phyloP scores from a whole-genome alignment of 2,113 vertebrate genomes.

The Boleophthalmus pectinirostris region DNA sequence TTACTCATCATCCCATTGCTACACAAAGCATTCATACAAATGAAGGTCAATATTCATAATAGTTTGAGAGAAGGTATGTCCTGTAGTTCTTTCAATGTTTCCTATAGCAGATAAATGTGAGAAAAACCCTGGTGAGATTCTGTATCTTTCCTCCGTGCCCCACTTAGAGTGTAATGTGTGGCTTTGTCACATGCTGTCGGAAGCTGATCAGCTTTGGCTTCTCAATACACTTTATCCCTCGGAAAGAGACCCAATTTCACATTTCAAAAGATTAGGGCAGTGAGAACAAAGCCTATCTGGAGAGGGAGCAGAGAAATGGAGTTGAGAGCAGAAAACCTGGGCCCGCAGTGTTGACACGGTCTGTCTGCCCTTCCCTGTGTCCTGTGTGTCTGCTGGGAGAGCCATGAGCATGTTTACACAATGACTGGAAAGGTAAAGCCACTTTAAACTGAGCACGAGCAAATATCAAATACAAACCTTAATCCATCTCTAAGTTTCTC shows the following conservation, averaged over 20 bases:
- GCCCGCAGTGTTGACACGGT: slow-evolving; percentile 69
- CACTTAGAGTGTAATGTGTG: slow-evolving; percentile 66
- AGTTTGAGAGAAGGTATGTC: slow-evolving; percentile 14
- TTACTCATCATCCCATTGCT: neutral
- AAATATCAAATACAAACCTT: slow-evolving; percentile 17
- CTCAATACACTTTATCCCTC: slow-evolving; percentile 62
- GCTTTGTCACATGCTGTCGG: slow-evolving; percentile 65
- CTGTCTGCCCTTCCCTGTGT: slow-evolving; percentile 45
- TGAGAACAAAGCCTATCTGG: slow-evolving; percentile 67
- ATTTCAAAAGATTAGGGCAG: slow-evolving; percentile 66
- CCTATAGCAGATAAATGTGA: slow-evolving; percentile 33
- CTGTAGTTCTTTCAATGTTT: slow-evolving; percentile 30
- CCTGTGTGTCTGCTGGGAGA: slow-evolving; percentile 46
- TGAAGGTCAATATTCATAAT: slow-evolving; percentile 31
- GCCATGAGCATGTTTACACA: slow-evolving; percentile 63
- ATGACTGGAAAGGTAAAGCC: slow-evolving; percentile 28
- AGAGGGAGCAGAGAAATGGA: slow-evolving; percentile 32
- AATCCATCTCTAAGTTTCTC: neutral
- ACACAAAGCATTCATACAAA: slow-evolving; percentile 13
- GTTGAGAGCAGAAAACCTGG: slow-evolving; percentile 49
- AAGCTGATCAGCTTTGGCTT: slow-evolving; percentile 70
- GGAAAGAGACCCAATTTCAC: slow-evolving; percentile 65
- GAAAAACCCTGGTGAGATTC: slow-evolving; percentile 46
- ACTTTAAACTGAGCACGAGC: slow-evolving; percentile 37
- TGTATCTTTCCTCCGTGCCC: slow-evolving; percentile 55